Percentiles rank a stretch among this genome's conserved stretches.
phyloP scores from a whole-genome alignment of 2,888 invertebrate species.

The Formica aserva region DNA sequence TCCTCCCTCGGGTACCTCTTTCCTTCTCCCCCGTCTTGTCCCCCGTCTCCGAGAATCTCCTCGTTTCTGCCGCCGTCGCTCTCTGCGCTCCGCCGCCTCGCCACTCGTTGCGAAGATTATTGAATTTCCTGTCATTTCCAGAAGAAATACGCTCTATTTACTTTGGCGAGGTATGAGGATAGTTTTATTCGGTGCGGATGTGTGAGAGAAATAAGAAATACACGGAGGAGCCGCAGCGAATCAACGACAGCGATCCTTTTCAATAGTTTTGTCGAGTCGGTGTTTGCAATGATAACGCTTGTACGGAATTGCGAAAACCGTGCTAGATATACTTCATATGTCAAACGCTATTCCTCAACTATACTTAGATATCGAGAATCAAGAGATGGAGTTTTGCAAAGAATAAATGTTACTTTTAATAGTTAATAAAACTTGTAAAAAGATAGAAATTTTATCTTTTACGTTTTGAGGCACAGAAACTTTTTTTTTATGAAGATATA shows the following conservation, averaged over 20 bases:
- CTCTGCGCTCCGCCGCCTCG: slow-evolving; percentile 60
- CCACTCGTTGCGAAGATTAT: slow-evolving; percentile 82
- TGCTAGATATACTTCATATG: neutral
- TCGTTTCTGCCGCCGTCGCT: slow-evolving; percentile 47
- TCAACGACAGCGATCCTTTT: slow-evolving; percentile 59
- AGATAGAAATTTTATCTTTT: neutral
- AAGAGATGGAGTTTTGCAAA: neutral
- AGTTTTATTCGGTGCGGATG: slow-evolving; percentile 65
- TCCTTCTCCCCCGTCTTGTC: slow-evolving; percentile 1
- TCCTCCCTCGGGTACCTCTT: slow-evolving; percentile 38
- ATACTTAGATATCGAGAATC: neutral
- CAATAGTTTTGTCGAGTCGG: slow-evolving; percentile 50
- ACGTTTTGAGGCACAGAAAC: neutral
- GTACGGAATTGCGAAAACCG: slow-evolving; percentile 46
- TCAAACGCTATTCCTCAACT: neutral
- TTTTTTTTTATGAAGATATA: neutral
- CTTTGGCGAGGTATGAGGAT: slow-evolving; percentile 68
- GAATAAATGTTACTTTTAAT: slow-evolving; percentile 12
- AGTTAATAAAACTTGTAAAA: neutral
- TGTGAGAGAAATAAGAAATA: slow-evolving; percentile 75
- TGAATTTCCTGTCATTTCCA: slow-evolving; percentile 85
- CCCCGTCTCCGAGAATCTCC: slow-evolving; percentile 35
- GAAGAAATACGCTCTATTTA: slow-evolving; percentile 84
- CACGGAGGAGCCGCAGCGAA: slow-evolving; percentile 66
- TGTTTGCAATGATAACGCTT: slow-evolving; percentile 62